Percentiles rank a stretch among this genome's conserved stretches.
phyloP scores from a whole-genome alignment of 2,797 vertebrate genomes.

The Bovichtus variegatus region DNA sequence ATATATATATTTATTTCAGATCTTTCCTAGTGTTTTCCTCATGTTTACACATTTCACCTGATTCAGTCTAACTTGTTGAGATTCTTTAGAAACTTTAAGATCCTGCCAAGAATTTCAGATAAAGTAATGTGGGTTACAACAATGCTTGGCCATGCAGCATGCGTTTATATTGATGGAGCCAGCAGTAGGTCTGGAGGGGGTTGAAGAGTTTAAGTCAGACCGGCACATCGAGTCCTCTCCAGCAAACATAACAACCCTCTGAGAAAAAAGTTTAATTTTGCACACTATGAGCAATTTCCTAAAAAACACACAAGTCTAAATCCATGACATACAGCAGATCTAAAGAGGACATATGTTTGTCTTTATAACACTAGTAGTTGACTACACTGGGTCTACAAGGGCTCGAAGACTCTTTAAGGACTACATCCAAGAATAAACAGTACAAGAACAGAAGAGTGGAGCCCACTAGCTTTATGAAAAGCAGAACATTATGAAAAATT shows the following conservation, averaged over 20 bases:
- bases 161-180: constrained; percentile 12
- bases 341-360: constrained; percentile 20
- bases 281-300: neutral
- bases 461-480: neutral
- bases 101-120: constrained; percentile 4
- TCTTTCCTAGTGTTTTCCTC: neutral
- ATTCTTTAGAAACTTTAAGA: neutral
- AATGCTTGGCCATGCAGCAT: neutral
- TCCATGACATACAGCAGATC: neutral
- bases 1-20: neutral
- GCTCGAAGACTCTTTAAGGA: neutral
- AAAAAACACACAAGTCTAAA: constrained; percentile 8
- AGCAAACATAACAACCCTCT: constrained; percentile 3
- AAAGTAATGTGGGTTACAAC: neutral
- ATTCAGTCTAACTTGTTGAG: neutral
- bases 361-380: constrained; percentile 14
- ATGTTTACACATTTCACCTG: neutral
- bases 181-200: neutral
- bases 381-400: neutral
- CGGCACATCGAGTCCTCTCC: neutral
- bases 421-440: neutral
- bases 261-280: constrained; percentile 13
- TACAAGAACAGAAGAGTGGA: neutral
- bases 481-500: constrained; percentile 6
- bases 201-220: constrained; percentile 9